Conservation (phyloP, 2,113 vertebrate genomes). For the Brachionichthys hirsutus region DNA sequence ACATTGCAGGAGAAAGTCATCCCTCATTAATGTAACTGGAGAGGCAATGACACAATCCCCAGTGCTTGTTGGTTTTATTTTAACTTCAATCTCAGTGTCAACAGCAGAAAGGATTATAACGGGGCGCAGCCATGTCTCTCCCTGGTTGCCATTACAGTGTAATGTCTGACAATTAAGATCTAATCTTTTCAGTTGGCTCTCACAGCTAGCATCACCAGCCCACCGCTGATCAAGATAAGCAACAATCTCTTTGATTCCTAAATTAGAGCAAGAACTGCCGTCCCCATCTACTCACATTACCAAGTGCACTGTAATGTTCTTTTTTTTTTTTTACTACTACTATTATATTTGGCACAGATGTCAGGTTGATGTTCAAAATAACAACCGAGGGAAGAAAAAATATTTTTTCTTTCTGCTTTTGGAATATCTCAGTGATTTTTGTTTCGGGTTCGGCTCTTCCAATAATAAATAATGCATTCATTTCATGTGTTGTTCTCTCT, state of each 20-base stretch:
- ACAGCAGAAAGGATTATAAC: conserved; percentile 40
- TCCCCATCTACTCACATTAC: conserved; percentile 46
- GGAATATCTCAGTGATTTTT: conserved; percentile 48
- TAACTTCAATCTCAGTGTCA: conserved; percentile 43
- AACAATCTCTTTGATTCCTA: conserved; percentile 51
- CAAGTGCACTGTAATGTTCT: conserved; percentile 10
- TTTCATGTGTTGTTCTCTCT: conserved; percentile 67
- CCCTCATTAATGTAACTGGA: conserved; percentile 50
- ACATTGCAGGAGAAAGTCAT: conserved; percentile 38
- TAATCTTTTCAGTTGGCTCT: conserved; percentile 55
- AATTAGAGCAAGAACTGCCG: conserved; percentile 39
- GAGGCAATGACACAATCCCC: conserved; percentile 37
- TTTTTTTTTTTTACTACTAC: conserved; percentile 32
- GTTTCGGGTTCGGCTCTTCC: conserved; percentile 49
- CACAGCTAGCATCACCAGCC: conserved; percentile 44
- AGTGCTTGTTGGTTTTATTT: conserved; percentile 28
- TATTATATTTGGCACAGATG: conserved; percentile 44
- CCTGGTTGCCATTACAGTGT: conserved; percentile 44
- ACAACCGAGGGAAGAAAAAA: conserved; percentile 17
- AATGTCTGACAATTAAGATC: conserved; percentile 67
- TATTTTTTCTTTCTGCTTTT: conserved; percentile 21
- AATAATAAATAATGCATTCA: conserved; percentile 75
- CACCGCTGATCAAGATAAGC: conserved; percentile 59
- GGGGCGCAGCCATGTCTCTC: conserved; percentile 38
- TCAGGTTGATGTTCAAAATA: conserved; percentile 27